Conservation (phyloP, 2,888 invertebrate species). For the Lydus trimaculatus region DNA sequence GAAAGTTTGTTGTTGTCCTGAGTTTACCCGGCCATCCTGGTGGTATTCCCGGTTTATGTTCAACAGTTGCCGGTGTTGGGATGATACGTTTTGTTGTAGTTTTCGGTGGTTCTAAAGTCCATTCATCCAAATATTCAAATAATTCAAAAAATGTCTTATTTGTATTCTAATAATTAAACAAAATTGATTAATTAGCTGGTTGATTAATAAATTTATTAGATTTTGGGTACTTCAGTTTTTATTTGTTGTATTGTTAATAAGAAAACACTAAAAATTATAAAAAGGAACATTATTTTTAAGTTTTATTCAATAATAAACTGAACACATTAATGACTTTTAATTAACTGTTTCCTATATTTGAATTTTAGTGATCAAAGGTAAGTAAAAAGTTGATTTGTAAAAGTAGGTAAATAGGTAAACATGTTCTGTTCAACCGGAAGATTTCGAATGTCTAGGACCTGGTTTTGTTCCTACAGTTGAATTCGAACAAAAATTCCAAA, state of each 20-base stretch:
- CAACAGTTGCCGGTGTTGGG: conserved; percentile 41
- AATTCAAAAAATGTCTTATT: neutral
- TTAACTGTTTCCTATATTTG: neutral
- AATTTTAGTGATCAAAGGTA: neutral
- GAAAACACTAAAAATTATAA: neutral
- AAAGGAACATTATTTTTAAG: conserved; percentile 7
- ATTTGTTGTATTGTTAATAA: neutral
- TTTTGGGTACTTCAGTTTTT: neutral
- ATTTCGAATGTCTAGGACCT: conserved; percentile 11
- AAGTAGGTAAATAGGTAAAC: conserved; percentile 34
- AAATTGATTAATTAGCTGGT: neutral
- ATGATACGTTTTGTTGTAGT: neutral
- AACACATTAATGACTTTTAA: conserved; percentile 2
- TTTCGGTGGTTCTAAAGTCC: neutral
- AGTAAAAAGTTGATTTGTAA: neutral
- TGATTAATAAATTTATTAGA: neutral
- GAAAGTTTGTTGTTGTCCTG: conserved; percentile 16
- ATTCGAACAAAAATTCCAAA: conserved; percentile 4
- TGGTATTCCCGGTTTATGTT: conserved; percentile 46
- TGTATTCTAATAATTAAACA: neutral
- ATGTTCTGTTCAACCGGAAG: conserved; percentile 24
- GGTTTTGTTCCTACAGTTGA: conserved; percentile 4
- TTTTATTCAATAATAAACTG: neutral
- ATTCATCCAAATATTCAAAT: neutral
- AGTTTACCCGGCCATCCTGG: conserved; percentile 31